Conservation (phyloP, 2,113 vertebrate species). For the Furnarius figulus region DNA sequence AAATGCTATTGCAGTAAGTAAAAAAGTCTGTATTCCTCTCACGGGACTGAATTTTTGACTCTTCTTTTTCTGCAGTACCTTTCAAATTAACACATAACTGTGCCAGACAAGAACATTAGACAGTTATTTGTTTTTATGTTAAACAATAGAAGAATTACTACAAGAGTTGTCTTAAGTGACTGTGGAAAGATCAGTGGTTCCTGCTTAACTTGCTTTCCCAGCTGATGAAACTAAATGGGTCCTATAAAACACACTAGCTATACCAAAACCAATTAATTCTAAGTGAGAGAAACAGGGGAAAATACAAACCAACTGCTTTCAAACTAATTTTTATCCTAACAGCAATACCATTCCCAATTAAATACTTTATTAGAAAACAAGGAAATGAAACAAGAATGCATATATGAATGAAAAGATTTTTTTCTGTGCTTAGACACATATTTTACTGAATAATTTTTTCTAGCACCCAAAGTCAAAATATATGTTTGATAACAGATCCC, state of each 20-base stretch:
- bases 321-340: neutral
- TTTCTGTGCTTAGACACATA: neutral
- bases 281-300: neutral
- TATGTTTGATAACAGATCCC: neutral
- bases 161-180: neutral
- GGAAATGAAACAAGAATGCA: neutral
- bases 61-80: neutral
- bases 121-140: neutral
- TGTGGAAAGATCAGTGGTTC: neutral
- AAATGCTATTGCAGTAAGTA: neutral
- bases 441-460: neutral
- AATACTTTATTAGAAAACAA: neutral
- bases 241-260: neutral
- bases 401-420: neutral
- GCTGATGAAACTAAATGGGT: neutral
- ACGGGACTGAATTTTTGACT: neutral
- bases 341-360: neutral
- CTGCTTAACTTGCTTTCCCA: neutral
- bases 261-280: neutral
- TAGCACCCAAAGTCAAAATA: neutral
- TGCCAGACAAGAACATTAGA: neutral
- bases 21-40: neutral
- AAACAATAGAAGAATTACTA: neutral
- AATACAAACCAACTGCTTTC: neutral
- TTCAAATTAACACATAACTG: neutral